A percentile compares a stretch with the other conserved stretches of the same genome.
These are phyloP conservation scores for Epiperipatus broadwayi DNA, from an alignment of 2,888 invertebrate genomes.

Conservation along the genomic window DNA sequence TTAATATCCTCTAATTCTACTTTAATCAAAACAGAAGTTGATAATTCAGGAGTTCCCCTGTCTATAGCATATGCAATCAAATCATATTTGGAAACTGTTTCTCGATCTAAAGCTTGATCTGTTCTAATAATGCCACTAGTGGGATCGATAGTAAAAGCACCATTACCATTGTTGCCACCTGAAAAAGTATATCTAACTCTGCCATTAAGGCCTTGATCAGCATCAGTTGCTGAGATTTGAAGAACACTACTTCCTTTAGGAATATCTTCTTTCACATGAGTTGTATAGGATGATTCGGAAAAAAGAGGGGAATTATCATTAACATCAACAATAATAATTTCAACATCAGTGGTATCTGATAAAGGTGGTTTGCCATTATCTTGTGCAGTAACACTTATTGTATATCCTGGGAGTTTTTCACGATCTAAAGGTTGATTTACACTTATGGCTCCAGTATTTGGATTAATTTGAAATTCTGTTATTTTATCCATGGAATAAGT, in stretches of 20 bases:
- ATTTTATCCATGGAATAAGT: slow-evolving; percentile 31
- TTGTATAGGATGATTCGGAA: slow-evolving; percentile 47
- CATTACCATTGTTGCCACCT: slow-evolving; percentile 42
- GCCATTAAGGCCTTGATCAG: slow-evolving; percentile 69
- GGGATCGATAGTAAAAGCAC: slow-evolving; percentile 76
- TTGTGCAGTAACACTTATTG: slow-evolving; percentile 71
- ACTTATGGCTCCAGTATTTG: slow-evolving; percentile 76
- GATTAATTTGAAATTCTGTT: slow-evolving; percentile 63
- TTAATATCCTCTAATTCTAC: slow-evolving; percentile 34
- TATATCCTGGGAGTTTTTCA: slow-evolving; percentile 54
- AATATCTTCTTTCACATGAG: slow-evolving; percentile 68
- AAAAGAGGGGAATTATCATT: slow-evolving; percentile 73
- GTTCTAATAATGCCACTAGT: slow-evolving; percentile 79
- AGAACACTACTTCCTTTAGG: slow-evolving; percentile 43
- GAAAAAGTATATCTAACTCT: slow-evolving; percentile 47
- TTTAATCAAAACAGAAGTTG: slow-evolving; percentile 36
- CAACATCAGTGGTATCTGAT: slow-evolving; percentile 83
- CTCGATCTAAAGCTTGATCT: slow-evolving; percentile 70
- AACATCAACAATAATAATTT: slow-evolving; percentile 81
- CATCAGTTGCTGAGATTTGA: slow-evolving; percentile 45
- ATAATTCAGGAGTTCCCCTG: slow-evolving; percentile 52
- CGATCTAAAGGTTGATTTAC: slow-evolving; percentile 67
- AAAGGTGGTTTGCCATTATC: slow-evolving; percentile 79
- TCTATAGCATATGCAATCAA: slow-evolving; percentile 73
- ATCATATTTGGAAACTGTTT: slow-evolving; percentile 64